A percentile compares a stretch with the other conserved stretches of the same genome.
Evolutionary conservation across 2,888 invertebrate genomes (phyloP).

Genomic region (Omphaloscelis lunosa): DNA sequence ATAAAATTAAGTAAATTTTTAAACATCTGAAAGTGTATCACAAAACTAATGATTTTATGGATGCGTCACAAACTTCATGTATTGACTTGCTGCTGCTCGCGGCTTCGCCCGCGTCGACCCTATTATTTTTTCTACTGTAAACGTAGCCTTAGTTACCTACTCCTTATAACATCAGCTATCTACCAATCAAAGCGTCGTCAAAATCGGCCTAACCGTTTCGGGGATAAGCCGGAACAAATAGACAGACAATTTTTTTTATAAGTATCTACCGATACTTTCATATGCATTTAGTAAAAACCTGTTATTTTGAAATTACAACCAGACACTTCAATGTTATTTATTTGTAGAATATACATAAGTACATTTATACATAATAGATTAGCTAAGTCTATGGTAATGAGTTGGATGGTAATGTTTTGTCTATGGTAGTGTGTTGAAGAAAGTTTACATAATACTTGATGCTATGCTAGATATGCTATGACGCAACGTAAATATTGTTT

Average conservation of each 20-base stretch:
- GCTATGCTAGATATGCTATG: not conserved
- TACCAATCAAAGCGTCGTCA: no score
- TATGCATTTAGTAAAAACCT: no score
- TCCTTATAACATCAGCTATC: no score
- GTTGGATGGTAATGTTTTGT: not conserved
- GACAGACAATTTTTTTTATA: no score
- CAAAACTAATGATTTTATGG: not conserved
- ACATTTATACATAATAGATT: constrained; percentile 35
- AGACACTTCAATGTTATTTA: no score
- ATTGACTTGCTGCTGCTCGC: not conserved
- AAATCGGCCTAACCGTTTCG: no score
- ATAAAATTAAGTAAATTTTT: not conserved
- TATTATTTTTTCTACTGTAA: no score
- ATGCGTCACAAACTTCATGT: constrained; percentile 6
- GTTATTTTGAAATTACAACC: no score
- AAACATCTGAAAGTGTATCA: constrained; percentile 27
- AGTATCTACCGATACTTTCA: no score
- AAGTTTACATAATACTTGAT: constrained; percentile 21
- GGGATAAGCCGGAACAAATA: no score
- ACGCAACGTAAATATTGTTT: not conserved
- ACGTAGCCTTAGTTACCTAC: no score
- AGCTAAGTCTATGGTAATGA: constrained; percentile 17
- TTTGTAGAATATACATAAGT: constrained; percentile 13
- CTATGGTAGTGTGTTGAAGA: constrained; percentile 18
- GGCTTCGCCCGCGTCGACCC: no score